Base-by-base conservation (phyloP, 2,113 vertebrate genomes). In the Ictidomys tridecemlineatus region DNA sequence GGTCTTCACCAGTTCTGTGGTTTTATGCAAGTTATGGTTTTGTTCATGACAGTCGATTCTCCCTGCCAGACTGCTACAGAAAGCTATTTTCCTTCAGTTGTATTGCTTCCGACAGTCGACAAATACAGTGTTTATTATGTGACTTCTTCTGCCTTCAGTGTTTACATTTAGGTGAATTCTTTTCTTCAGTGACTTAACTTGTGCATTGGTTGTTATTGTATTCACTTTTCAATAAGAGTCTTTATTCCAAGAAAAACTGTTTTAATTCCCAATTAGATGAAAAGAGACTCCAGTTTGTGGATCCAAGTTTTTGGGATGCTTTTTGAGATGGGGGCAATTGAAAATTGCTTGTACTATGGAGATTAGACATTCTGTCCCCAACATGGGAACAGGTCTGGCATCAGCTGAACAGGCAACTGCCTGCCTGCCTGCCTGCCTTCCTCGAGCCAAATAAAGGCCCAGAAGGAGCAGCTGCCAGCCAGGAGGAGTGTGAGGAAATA, bases 341-440 rank as follows among this genome's bases (percentile, higher is more conserved):
- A 96, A 98, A 97, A 93, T 85, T 98, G 96, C 96, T 97, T 92
- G 63, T 98, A 92, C 98, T 96, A 96, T 89, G 95, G 97, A 98
- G 96, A 97, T 98, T 93, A 98, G 98, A 97, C 97, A 88, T 93
- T 97, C 95, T 85, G 97, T 97, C 98, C 98, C 97, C 97, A 96
- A 95, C 92, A 78, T 74, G 17, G 93, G 91, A 89, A 69, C 45
- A 42, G 69, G 89, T 32, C 89, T 96, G 94, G 97, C 97, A 95
- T 97, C 79, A 76, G 76, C 89, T 95, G 45, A 96, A 85, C 89
- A 96, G 94, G 97, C 97, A 97, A 98, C 53, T 48, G 96, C 93
- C 96, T 77, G 97, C 96, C 94, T 45, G 96, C 93, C 96, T 77
- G 97, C 96, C 94, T 92, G 74, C 73, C 94, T 73, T 85, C 88